Percentiles rank a stretch among this genome's conserved stretches.
Evolutionary conservation across 2,888 invertebrate genomes (phyloP).

Genomic region (Pristionchus exspectatus): DNA sequence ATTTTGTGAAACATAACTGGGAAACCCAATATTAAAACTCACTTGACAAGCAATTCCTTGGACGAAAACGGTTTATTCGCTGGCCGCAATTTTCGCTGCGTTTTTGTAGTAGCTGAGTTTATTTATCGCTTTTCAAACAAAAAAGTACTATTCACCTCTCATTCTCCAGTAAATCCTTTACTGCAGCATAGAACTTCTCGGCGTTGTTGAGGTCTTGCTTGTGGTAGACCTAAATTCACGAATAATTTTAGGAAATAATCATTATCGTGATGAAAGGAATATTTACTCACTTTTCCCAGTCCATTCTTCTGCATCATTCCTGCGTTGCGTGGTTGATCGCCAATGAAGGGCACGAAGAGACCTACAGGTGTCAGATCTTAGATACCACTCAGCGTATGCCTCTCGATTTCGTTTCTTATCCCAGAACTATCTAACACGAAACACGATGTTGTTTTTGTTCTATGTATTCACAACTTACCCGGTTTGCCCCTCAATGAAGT

Average conservation of each 20-base stretch:
- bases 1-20: neutral
- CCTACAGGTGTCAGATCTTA: neutral
- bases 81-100: neutral
- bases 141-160: neutral
- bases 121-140: neutral
- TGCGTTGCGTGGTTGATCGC: constrained; percentile 13
- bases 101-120: neutral
- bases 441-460: neutral
- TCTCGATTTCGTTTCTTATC: too few species aligned
- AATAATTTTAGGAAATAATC: neutral
- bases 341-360: constrained; percentile 5
- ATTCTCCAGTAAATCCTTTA: constrained; percentile 13
- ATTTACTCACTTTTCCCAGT: neutral
- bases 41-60: neutral
- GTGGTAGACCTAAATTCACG: neutral
- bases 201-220: neutral
- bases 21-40: neutral
- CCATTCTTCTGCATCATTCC: constrained; percentile 42
- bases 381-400: neutral
- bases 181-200: neutral
- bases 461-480: neutral
- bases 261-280: too few species aligned
- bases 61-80: neutral
- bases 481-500: neutral
- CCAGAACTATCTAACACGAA: neutral